Evolutionary conservation across 2,888 invertebrate genomes (phyloP).

Genomic region (Drosophila prostipennis): DNA sequence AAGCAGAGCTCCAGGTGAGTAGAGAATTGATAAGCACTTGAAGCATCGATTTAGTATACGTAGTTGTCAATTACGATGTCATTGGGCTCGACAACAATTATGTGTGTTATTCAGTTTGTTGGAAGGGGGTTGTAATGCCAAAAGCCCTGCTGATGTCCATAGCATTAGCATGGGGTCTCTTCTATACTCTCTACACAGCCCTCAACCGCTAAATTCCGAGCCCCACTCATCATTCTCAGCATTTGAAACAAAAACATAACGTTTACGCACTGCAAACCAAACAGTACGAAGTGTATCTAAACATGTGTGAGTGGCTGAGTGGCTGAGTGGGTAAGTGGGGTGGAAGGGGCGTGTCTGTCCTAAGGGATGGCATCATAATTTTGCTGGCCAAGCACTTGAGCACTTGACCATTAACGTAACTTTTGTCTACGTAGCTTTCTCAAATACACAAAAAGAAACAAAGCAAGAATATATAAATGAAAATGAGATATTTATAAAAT

Average conservation of each 20-base stretch:
- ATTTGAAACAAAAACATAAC: conserved; percentile 35
- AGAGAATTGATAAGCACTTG: conserved; percentile 25
- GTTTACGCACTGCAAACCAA: conserved; percentile 31
- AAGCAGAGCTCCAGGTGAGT: conserved; percentile 13
- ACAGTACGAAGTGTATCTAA: neutral
- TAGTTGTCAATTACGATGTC: conserved; percentile 42
- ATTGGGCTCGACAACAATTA: conserved; percentile 29
- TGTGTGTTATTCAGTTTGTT: conserved; percentile 28
- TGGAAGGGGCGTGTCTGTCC: neutral
- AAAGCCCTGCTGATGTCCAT: conserved; percentile 26
- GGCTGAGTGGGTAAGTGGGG: too few species aligned
- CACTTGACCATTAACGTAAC: conserved; percentile 74
- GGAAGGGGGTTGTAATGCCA: neutral
- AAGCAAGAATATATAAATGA: neutral
- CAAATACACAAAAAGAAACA: conserved; percentile 8
- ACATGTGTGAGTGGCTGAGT: neutral
- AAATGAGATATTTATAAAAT: too few species aligned
- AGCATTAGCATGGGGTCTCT: conserved; percentile 25
- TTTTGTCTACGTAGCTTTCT: conserved; percentile 65
- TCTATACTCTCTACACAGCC: neutral
- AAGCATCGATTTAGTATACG: conserved; percentile 56
- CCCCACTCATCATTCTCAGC: conserved; percentile 30
- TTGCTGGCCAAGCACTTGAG: conserved; percentile 74
- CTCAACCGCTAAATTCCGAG: neutral
- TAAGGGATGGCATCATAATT: conserved; percentile 57